A percentile compares a stretch with the other conserved stretches of the same genome.
Conservation (phyloP, 35 echinoderm and acorn worm species). For the Apostichopus parvimensis region DNA sequence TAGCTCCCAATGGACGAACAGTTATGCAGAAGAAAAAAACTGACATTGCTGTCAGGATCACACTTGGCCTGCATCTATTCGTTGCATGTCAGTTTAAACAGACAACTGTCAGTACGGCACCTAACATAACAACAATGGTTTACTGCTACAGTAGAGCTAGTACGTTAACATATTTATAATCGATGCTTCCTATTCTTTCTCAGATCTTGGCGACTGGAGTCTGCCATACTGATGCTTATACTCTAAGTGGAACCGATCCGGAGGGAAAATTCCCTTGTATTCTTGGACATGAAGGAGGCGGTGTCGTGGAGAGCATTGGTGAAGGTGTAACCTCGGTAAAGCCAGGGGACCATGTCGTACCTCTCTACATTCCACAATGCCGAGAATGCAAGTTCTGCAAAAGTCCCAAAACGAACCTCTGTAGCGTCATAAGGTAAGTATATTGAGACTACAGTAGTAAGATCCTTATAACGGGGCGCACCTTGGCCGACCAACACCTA, state of each 20-base stretch:
- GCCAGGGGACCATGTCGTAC: slow-evolving; percentile 92
- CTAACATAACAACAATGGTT: too few species aligned
- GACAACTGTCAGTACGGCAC: too few species aligned
- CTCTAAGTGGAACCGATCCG: slow-evolving; percentile 74
- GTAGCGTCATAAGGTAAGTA: slow-evolving; percentile 76
- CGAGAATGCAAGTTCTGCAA: slow-evolving; percentile 90
- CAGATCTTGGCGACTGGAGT: slow-evolving; percentile 91
- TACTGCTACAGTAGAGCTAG: too few species aligned
- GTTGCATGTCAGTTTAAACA: too few species aligned
- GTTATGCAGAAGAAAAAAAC: too few species aligned
- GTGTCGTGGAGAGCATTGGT: slow-evolving; percentile 91
- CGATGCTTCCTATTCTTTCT: neutral
- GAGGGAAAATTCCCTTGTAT: slow-evolving; percentile 93
- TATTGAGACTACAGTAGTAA: too few species aligned
- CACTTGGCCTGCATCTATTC: too few species aligned
- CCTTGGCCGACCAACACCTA: too few species aligned
- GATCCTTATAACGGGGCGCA: too few species aligned
- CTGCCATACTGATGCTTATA: slow-evolving; percentile 91
- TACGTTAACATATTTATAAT: too few species aligned
- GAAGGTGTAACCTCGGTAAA: slow-evolving; percentile 84
- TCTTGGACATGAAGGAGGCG: slow-evolving; percentile 95
- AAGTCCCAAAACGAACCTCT: slow-evolving; percentile 91
- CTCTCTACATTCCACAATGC: slow-evolving; percentile 97
- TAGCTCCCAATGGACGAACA: too few species aligned
- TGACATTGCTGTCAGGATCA: too few species aligned